A percentile compares a stretch with the other conserved stretches of the same genome.
phyloP scores from a whole-genome alignment of 2,888 invertebrate genomes.

The Erannis defoliaria region DNA sequence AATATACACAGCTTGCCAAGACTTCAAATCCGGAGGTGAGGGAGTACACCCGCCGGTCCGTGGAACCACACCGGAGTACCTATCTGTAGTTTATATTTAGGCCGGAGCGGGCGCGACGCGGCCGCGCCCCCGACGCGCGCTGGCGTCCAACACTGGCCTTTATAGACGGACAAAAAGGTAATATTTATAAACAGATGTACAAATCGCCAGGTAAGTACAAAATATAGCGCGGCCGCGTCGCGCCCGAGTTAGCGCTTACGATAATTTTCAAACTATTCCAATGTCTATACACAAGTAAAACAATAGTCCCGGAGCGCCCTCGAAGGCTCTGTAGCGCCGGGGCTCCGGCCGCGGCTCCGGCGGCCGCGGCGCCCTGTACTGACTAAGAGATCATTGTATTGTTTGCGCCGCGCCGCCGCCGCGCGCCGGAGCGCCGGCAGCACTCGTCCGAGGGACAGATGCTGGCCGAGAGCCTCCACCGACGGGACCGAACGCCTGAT shows the following conservation, averaged over 20 bases:
- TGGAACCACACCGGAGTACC: conserved; percentile 62
- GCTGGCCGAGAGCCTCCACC: neutral
- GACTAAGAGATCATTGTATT: conserved; percentile 46
- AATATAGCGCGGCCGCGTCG: conserved; percentile 50
- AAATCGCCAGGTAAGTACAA: conserved; percentile 45
- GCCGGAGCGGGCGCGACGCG: conserved; percentile 24
- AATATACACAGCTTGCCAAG: conserved; percentile 57
- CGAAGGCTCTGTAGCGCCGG: conserved; percentile 43
- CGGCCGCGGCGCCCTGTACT: conserved; percentile 23
- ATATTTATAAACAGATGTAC: conserved; percentile 49
- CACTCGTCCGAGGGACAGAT: neutral
- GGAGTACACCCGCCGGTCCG: conserved; percentile 57
- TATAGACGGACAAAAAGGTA: conserved; percentile 41
- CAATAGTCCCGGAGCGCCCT: conserved; percentile 70
- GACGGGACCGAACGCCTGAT: neutral
- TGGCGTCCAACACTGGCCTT: conserved; percentile 44
- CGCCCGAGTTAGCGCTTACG: conserved; percentile 63
- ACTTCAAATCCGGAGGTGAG: conserved; percentile 58
- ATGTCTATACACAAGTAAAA: conserved; percentile 79
- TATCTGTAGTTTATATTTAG: conserved; percentile 55
- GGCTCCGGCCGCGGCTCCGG: neutral
- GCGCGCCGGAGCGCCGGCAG: neutral
- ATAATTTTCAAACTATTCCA: conserved; percentile 69
- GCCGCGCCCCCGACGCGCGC: neutral
- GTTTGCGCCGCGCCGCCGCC: conserved; percentile 20